Base-by-base conservation (phyloP, 23 tunicate genomes). In the Styela clava region DNA sequence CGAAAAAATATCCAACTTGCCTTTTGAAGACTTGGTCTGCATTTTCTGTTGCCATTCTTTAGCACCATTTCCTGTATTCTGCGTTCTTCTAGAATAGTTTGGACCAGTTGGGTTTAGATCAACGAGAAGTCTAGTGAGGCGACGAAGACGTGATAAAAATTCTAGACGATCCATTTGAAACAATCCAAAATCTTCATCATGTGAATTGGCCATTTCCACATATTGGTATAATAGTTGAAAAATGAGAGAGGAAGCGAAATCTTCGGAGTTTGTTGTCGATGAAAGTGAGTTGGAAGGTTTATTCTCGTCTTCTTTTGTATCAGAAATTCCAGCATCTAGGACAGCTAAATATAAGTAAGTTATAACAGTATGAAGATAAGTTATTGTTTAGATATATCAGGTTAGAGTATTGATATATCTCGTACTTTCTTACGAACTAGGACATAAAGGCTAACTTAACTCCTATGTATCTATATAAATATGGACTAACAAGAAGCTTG, bases 131-230 rank as follows among this genome's bases (percentile, higher is more conserved):
- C 97, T 81, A 32, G 78, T 61, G 18, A 91, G 83, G 1, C 85
- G 79, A 23, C 97, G 80, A 44, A 91, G 74, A 61, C 88, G 82
- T 62, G 90, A 91, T 24, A 87, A 33, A 72, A 91, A 86, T 56
- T 76, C 65, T 56, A 76, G 21, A 21, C 52, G 81, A 7, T 76
- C 67, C 7, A 56, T 20, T n/a, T 52, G 62, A 0, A 44, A 44
- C n/a, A 56, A 76, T 21, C 65, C 27, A 12, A 64, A 76, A 51
- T 76, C 52, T 20, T 70, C 27, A 21, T 24, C 0, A 16, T 26
- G 37, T 56, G 64, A 64, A 24, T 44, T 76, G 24, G 81, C 21
- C 81, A 44, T 52, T 20, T 76, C 81, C 21, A 76, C 26, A 44
- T 76, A 76, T 21, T 19, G 34, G 5, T 33, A 71, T 16, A 71